Evolutionary conservation across 2,888 invertebrate species (phyloP).

Genomic region (Ferrisia virgata): DNA sequence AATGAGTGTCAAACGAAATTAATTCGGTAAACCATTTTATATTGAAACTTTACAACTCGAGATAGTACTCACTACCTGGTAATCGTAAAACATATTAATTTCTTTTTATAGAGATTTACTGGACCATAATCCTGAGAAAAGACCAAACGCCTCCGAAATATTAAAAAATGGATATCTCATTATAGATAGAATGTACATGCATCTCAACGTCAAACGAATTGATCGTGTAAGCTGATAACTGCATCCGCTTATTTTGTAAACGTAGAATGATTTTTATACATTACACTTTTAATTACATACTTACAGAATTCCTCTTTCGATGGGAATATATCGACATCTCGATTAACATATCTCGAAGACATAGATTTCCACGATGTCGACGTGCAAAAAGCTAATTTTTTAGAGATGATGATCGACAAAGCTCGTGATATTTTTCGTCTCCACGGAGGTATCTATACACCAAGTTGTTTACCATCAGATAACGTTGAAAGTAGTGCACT

Average conservation of each 20-base stretch:
- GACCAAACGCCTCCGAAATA: conserved; percentile 83
- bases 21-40: conserved; percentile 45
- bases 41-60: no score
- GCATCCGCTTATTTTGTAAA: no score
- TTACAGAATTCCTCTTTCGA: neutral
- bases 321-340: conserved; percentile 54
- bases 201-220: conserved; percentile 63
- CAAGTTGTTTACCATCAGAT: conserved; percentile 78
- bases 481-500: conserved; percentile 64
- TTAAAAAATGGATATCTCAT: conserved; percentile 79
- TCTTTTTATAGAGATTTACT: conserved; percentile 66
- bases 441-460: conserved; percentile 75
- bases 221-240: conserved; percentile 48
- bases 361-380: neutral
- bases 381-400: neutral
- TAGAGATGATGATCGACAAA: conserved; percentile 46
- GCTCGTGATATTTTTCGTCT: conserved; percentile 52
- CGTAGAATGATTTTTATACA: no score
- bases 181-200: conserved; percentile 69
- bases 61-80: no score
- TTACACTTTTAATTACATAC: no score
- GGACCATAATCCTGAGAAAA: conserved; percentile 75
- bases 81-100: no score
- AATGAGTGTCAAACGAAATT: conserved; percentile 55
- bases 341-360: conserved; percentile 55